Conservation (phyloP, 2,888 invertebrate species). For the Ceratothoa steindachneri region DNA sequence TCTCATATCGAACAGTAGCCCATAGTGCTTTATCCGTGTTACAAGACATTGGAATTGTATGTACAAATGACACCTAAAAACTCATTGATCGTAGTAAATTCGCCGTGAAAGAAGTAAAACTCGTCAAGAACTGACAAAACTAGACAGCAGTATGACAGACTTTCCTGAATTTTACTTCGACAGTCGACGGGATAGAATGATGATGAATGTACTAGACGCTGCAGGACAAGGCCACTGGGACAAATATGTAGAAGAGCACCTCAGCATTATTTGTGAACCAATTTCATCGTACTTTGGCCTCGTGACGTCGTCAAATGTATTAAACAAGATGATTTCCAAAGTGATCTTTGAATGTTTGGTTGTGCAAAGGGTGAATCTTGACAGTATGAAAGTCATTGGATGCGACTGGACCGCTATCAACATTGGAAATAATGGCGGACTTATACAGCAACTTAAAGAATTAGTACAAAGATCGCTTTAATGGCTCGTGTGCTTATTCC, state of each 20-base stretch:
- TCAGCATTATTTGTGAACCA: slow-evolving; percentile 12
- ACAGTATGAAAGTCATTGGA: slow-evolving; percentile 11
- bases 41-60: slow-evolving; percentile 24
- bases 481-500: slow-evolving; percentile 25
- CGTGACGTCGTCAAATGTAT: slow-evolving; percentile 2
- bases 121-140: not conserved
- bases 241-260: slow-evolving; percentile 10
- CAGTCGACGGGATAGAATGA: slow-evolving; percentile 17
- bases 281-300: slow-evolving; percentile 15
- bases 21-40: slow-evolving; percentile 19
- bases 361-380: not conserved
- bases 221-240: not conserved
- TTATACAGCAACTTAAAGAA: slow-evolving; percentile 26
- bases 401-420: slow-evolving; percentile 21
- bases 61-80: slow-evolving; percentile 11
- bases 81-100: slow-evolving; percentile 16
- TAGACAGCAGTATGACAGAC: slow-evolving; percentile 4
- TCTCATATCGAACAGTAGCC: slow-evolving; percentile 23
- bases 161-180: slow-evolving; percentile 18
- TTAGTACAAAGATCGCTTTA: slow-evolving; percentile 25
- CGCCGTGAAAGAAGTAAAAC: slow-evolving; percentile 15
- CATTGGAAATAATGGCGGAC: slow-evolving; percentile 22
- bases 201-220: not conserved
- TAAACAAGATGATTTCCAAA: slow-evolving; percentile 6
- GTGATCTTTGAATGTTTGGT: slow-evolving; percentile 6